These are phyloP conservation scores for Squalus acanthias DNA, from an alignment of 2,797 vertebrate species.

Conservation along the genomic window DNA sequence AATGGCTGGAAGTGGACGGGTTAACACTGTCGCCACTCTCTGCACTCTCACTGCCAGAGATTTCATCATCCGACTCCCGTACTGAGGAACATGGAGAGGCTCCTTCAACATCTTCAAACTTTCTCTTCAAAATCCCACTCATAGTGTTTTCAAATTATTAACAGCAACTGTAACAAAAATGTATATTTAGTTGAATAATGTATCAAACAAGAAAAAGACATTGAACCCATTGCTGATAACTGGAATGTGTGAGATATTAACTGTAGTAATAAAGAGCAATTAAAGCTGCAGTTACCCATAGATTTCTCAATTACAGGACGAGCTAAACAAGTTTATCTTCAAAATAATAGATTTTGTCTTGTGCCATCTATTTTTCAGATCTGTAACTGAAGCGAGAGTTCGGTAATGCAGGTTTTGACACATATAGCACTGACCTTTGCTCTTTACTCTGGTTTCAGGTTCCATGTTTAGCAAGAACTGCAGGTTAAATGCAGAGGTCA, in stretches of 20 bases:
- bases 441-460: neutral
- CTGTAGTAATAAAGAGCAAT: neutral
- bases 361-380: neutral
- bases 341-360: neutral
- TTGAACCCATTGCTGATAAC: neutral
- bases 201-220: slow-evolving; percentile 39
- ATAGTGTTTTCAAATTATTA: slow-evolving; percentile 67
- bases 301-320: neutral
- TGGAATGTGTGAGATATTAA: neutral
- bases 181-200: slow-evolving; percentile 39
- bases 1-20: slow-evolving; percentile 81
- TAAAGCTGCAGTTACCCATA: slow-evolving; percentile 20
- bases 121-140: slow-evolving; percentile 95
- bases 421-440: neutral
- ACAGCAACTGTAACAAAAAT: slow-evolving; percentile 50
- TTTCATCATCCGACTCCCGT: slow-evolving; percentile 87
- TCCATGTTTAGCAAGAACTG: neutral
- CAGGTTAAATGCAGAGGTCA: neutral
- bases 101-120: slow-evolving; percentile 96
- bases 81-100: slow-evolving; percentile 87
- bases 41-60: slow-evolving; percentile 94
- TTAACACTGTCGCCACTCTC: slow-evolving; percentile 97
- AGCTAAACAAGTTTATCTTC: too few relatives aligned
- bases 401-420: neutral
- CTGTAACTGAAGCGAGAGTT: neutral